Conservation (phyloP, 2,888 invertebrate genomes). For the Macrosiphum euphorbiae region DNA sequence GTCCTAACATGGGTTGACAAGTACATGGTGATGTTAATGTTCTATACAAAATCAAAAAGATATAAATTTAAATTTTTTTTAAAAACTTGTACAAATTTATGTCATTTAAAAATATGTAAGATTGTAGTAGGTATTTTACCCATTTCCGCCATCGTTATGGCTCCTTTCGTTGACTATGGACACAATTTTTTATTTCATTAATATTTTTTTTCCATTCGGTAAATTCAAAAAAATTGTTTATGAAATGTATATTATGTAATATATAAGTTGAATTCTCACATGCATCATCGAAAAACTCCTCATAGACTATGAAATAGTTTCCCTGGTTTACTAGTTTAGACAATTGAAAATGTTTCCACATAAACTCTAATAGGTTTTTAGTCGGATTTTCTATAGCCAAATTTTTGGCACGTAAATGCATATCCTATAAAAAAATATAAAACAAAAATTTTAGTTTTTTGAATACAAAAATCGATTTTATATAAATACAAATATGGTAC, state of each 20-base stretch:
- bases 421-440: slow-evolving; percentile 73
- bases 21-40: neutral
- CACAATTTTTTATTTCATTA: neutral
- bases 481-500: neutral
- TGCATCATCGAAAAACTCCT: slow-evolving; percentile 50
- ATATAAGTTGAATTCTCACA: slow-evolving; percentile 33
- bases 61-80: neutral
- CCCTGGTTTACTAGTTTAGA: slow-evolving; percentile 53
- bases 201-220: neutral
- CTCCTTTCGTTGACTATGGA: neutral
- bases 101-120: neutral
- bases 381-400: slow-evolving; percentile 95
- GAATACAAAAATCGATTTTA: neutral
- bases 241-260: neutral
- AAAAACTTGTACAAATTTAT: neutral
- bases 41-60: neutral
- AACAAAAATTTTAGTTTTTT: neutral
- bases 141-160: neutral
- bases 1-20: neutral
- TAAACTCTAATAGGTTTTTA: slow-evolving; percentile 86
- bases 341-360: slow-evolving; percentile 79
- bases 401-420: slow-evolving; percentile 78
- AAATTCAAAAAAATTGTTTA: neutral
- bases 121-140: neutral
- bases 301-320: slow-evolving; percentile 54